A percentile compares a stretch with the other conserved stretches of the same genome.
Evolutionary conservation across 2,797 vertebrate species (phyloP).

Genomic region (Enteromius anoplus): DNA sequence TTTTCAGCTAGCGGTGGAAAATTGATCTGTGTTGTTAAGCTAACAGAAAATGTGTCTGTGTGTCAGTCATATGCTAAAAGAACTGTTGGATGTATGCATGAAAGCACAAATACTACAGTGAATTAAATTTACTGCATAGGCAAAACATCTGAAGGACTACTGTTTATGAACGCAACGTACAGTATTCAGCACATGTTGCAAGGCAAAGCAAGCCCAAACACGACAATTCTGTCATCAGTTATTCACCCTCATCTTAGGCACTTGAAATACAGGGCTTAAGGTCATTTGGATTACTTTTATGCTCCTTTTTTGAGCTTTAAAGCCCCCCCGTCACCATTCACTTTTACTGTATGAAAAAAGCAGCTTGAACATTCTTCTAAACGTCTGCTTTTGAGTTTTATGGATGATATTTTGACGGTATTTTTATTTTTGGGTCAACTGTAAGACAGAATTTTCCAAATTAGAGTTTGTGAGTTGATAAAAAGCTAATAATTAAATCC

Average conservation of each 20-base stretch:
- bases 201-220: background rate
- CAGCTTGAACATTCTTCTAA: background rate
- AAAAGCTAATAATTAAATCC: background rate
- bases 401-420: background rate
- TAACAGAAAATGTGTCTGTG: constrained; percentile 65
- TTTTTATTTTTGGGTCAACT: background rate
- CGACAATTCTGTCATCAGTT: background rate
- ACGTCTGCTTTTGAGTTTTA: background rate
- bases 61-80: constrained; percentile 1
- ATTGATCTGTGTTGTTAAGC: constrained; percentile 54
- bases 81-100: background rate
- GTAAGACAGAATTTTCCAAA: background rate
- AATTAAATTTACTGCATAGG: background rate
- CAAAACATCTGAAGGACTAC: background rate
- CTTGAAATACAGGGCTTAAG: background rate
- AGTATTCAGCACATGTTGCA: no score
- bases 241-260: background rate
- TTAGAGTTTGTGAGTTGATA: background rate
- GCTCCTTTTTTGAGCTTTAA: background rate
- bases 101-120: background rate
- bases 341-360: background rate
- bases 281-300: background rate
- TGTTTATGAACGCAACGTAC: background rate
- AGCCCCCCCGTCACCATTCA: background rate
- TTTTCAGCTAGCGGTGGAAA: constrained; percentile 3